Base-by-base conservation (phyloP, 2,888 invertebrate genomes). In the Bellardia bayeri region DNA sequence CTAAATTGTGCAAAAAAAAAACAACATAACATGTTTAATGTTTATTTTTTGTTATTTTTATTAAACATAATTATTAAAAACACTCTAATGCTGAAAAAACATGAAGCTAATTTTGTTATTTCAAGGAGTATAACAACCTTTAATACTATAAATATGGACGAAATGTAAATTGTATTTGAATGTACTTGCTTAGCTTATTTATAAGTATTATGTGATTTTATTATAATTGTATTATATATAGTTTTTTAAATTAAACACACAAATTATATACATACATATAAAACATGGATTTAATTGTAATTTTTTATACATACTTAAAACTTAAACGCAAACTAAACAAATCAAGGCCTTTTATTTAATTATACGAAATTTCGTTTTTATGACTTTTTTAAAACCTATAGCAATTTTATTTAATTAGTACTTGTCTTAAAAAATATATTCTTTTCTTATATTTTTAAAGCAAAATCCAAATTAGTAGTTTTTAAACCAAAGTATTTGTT, bases 151-250 rank as follows among this genome's bases (percentile, higher is more conserved):
- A 72, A 64, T 56, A 66, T 72, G 51, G 82, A 87, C 71, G 58
- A 85, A 79, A 87, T 75, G 68, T 56, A 79, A 82, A 79, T 58
- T 51, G 75, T 82, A 82, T 78, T 74, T 78, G 2, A 66, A 81
- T 76, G 45, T 81, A 84, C 78, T 68, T 80, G 54, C 69, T 80
- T 64, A 87, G 37, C 56, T 76, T 81, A 58, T 64, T 76, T 80
- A 69, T 87, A 87, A 82, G 85, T 85, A 87, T 87, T 75, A 85
- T 87, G 87, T 87, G 87, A 87, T 87, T 87, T 87, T 84, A 83
- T 85, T 74, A 66, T 87, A 87, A 85, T 87, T 87, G 85, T 87
- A 87, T 87, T 82, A 79, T 85, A 87, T 23, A 23, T 23, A 23
- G 23, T 79, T 64, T 82, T 83, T 85, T 66, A 75, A 64, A 69